Conservation (phyloP, 2,113 vertebrate species). For the Erythrolamprus reginae region DNA sequence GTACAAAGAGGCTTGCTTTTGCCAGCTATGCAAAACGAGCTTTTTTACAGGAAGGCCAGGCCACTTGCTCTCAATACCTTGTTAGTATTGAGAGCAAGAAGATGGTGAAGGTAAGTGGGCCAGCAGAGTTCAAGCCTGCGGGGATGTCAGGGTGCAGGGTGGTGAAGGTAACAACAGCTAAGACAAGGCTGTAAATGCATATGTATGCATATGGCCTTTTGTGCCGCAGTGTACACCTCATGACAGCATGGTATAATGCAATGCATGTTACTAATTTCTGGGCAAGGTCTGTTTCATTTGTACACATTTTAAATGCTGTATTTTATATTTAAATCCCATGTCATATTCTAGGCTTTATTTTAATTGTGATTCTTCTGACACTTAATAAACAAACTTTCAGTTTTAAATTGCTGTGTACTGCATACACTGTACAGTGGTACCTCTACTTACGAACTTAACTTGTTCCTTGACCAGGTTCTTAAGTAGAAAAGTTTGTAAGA, state of each 20-base stretch:
- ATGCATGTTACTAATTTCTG: too few species aligned
- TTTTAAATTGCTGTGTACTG: neutral
- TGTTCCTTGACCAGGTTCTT: too few species aligned
- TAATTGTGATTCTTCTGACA: neutral
- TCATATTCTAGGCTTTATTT: neutral
- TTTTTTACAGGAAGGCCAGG: neutral
- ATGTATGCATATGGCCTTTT: too few species aligned
- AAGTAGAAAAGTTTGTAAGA: too few species aligned
- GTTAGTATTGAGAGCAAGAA: neutral
- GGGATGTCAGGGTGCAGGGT: neutral
- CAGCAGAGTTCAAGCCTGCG: neutral
- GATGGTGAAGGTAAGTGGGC: neutral
- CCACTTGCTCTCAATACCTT: too few species aligned
- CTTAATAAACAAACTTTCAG: neutral
- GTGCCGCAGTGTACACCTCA: too few species aligned
- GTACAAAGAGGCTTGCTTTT: neutral
- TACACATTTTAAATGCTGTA: too few species aligned
- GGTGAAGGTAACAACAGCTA: neutral
- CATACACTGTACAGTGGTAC: neutral
- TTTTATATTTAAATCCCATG: neutral
- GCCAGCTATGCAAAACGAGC: neutral
- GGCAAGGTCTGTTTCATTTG: too few species aligned
- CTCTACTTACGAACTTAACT: too few species aligned
- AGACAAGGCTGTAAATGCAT: too few species aligned
- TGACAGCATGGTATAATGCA: too few species aligned